Evolutionary conservation across 2,797 vertebrate species (phyloP), one percentile per base, ranked within the genome.

Genomic region (Chloroceryle inda): DNA sequence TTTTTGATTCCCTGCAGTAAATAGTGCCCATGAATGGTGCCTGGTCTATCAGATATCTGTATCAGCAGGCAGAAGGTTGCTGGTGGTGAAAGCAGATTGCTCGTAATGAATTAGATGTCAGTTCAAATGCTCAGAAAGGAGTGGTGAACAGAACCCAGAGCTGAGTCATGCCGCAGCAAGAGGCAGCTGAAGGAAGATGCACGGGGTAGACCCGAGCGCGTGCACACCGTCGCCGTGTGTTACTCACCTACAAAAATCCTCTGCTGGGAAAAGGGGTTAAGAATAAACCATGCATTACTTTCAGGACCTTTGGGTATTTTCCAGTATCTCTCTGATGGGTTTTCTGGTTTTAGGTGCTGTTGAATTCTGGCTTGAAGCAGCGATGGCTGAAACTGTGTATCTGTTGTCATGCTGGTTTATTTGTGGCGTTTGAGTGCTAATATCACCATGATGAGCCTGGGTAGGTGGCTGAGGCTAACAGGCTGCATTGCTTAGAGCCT

Each of bases 41-140:
- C 94, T 94, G 86, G 61, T 38, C 77, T 94, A 86, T 94, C 91
- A 47, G 91, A 55, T 97, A 94, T 98, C 98, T 93, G 79, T 94
- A 58, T 71, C 64, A 77, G 68, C 85, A 86, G 83, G 92, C 96
- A 94, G 85, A 87, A 80, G 81, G 73, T 94, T 87, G 95, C 59
- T 26, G 88, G 84, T 98, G 98, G 97, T 98, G 98, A 98, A 96
- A 98, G 98, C 97, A 96, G 97, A 95, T 97, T 93, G 88, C 96
- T 95, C 26, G 55, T 98, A 98, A 98, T 98, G 98, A 98, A 99
- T 97, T 96, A 98, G 96, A 97, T 98, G 98, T 98, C 98, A 98
- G 94, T 97, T 96, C 89, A 97, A 98, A 98, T 98, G 97, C 98
- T 97, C 66, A 95, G 96, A 81, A 95, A 89, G 97, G 97, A 92